Evolutionary conservation across 1,140 invertebrate species (phyloP).

Genomic region (Psilanteris sp.): DNA sequence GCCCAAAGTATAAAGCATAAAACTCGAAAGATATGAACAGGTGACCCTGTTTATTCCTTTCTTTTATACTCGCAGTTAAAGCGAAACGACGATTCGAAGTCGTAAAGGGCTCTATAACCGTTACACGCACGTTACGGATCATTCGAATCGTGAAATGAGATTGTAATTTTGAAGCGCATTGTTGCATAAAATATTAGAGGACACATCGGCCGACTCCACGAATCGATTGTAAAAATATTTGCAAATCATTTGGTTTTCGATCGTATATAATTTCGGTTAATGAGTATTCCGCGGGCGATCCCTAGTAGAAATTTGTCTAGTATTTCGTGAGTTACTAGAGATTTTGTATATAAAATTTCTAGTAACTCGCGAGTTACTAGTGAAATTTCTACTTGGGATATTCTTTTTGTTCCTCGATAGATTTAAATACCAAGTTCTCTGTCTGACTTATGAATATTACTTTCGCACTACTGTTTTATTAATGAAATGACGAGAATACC

Average conservation of each 20-base stretch:
- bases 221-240: constrained; percentile 29
- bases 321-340: too few species aligned
- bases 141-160: constrained; percentile 31
- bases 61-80: constrained; percentile 30
- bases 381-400: too few species aligned
- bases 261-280: constrained; percentile 15
- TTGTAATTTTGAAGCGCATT: constrained; percentile 13
- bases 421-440: constrained; percentile 11
- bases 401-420: constrained; percentile 1
- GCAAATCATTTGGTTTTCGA: constrained; percentile 10
- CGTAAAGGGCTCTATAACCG: constrained; percentile 47
- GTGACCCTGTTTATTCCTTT: constrained; percentile 8
- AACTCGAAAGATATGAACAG: constrained; percentile 17
- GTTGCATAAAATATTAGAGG: constrained; percentile 15
- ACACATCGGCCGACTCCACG: background rate
- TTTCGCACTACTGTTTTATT: constrained; percentile 35
- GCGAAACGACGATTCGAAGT: constrained; percentile 30
- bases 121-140: constrained; percentile 35
- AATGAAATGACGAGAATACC: constrained; percentile 30
- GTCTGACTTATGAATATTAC: constrained; percentile 43
- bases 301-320: too few species aligned
- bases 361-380: too few species aligned
- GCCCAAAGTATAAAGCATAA: constrained; percentile 9
- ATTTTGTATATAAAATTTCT: too few species aligned
- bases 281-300: constrained; percentile 42